Base-by-base conservation (phyloP, 2,797 vertebrate species). In the Psittacula derbiana region DNA sequence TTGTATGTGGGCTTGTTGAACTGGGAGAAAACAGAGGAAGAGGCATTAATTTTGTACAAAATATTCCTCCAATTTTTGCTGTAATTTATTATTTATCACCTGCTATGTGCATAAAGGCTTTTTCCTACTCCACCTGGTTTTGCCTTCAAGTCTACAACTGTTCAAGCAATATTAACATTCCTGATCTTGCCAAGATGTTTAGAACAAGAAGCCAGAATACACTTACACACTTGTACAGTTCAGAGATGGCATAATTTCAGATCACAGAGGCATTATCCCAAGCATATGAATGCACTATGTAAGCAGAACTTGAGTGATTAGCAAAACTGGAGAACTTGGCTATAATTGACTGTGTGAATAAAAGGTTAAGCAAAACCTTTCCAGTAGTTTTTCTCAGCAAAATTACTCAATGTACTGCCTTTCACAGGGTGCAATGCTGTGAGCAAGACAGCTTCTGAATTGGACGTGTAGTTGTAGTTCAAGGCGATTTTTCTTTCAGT, bases 351-450 rank as follows among this genome's bases (percentile, higher is more conserved):
- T 62, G 8, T 58, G 86, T 83, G 73, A 92, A 84, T 89, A 95
- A 96, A 97, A 97, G 71, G 80, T 96, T 93, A 92, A 95, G 58
- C 66, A 86, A 95, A 94, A 47, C 30, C 66, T 97, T 96, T 72
- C 21, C 91, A 88, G 88, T 65, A 74, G 58, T 97, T 94, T 96
- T 97, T 95, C 66, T 61, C 78, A 88, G 64, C 30, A 66, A 94
- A 96, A 84, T 86, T 95, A 86, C 64, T 90, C 69, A 64, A 10
- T 53, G 12, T 49, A 61, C 50, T 85, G 50, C 67, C 65, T 93
- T 96, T 92, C 81, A 80, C 28, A 76, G 49, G 23, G 43, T 62
- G 73, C 67, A 94, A 88, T 79, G 41, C 47, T 94, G 93, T 74
- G 62, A 86, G 91, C 64, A 92, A 93, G 61, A 79, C 89, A 90